Base-by-base conservation (phyloP, 2,888 invertebrate genomes). In the Athrips mouffetella region DNA sequence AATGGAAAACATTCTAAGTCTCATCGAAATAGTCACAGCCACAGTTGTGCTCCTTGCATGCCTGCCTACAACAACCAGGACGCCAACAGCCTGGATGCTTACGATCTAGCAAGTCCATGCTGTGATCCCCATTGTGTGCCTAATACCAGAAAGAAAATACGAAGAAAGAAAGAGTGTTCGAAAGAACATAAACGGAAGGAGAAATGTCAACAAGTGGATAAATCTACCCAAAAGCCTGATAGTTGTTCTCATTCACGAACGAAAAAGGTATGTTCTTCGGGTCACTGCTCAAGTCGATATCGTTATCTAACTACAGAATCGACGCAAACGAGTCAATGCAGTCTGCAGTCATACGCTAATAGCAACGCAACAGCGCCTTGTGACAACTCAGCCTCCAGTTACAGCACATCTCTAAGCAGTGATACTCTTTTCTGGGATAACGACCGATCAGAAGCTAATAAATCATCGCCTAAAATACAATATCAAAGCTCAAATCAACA, bases 61-160 rank as follows among this genome's bases (percentile, higher is more conserved):
- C 92, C 92, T 1, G 88, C 91, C 29, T 81, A 88, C 49, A 90
- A 85, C 52, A 91, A 91, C 67, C 91, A 91, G 60, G 95, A 94
- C 60, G 93, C 93, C 50, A 93, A 93, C 39, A 96, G 95, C 64
- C 84, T 96, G 47, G 96, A 96, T 72, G 96, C 95, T 2, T 96
- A 96, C 61, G 96, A 96, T 70, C 82, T 96, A 42, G 96, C 96
- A 0, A 94, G 95, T 69, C 94, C 95, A 0, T 96, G 96, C 68
- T 96, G 96, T 73, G 94, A 95, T 73, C 94, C 95, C 0, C 94
- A 95, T 60, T 96, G 95, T 70, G 94, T 96, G 42, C 95, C 96
- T 2, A 91, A 92, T 47, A 81, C 81, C 59, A 67, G 80, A 73
- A 86, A 86, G 60, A 86, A 87, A 63, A 64, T 76, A 46, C 76